A percentile compares a stretch with the other conserved stretches of the same genome.
These are phyloP conservation scores for Frankliniella intonsa DNA, from an alignment of 2,888 invertebrate genomes.

Conservation along the genomic window DNA sequence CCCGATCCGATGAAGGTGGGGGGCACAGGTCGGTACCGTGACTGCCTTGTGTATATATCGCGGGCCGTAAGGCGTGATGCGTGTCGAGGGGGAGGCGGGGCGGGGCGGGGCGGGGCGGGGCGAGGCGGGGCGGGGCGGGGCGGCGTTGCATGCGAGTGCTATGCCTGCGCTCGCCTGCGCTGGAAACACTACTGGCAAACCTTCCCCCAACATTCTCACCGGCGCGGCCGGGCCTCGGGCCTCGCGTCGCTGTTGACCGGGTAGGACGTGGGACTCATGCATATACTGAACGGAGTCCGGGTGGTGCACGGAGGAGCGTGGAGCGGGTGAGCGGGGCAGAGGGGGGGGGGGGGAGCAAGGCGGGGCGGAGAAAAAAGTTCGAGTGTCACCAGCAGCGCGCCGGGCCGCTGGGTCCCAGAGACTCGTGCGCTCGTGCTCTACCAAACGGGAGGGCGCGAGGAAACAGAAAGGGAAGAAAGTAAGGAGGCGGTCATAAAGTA, in stretches of 20 bases:
- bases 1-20: not conserved
- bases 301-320: not conserved
- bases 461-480: not conserved
- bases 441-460: not conserved
- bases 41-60: too few species aligned
- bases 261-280: too few species aligned
- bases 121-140: too few species aligned
- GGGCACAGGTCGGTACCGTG: not conserved
- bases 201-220: too few species aligned
- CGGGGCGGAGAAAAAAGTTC: not conserved
- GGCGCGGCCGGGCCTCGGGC: too few species aligned
- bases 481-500: not conserved
- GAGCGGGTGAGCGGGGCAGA: not conserved
- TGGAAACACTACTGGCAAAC: too few species aligned
- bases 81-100: not conserved
- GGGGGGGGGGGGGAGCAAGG: not conserved
- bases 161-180: too few species aligned
- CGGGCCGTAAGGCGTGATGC: too few species aligned
- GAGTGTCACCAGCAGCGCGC: not conserved
- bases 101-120: not conserved
- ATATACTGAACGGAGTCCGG: too few species aligned
- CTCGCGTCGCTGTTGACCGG: too few species aligned
- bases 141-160: too few species aligned
- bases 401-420: not conserved
- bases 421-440: not conserved